Evolutionary conservation across 2,113 vertebrate genomes (phyloP).

Genomic region (Callithrix jacchus): DNA sequence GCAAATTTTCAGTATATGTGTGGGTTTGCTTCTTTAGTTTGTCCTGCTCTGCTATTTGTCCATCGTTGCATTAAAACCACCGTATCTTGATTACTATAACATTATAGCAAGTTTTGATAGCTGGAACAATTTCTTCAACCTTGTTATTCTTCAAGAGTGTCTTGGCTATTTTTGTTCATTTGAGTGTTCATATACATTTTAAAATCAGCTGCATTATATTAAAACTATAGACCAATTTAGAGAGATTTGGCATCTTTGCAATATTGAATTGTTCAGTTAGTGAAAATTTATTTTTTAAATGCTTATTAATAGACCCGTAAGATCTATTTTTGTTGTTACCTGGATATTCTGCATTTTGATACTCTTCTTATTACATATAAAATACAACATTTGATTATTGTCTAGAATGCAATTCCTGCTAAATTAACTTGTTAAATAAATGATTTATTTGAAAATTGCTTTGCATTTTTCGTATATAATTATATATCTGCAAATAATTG

Average conservation of each 20-base stretch:
- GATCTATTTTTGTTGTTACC: neutral
- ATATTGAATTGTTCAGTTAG: neutral
- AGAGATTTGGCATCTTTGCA: neutral
- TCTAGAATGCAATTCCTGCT: neutral
- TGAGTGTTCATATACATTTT: neutral
- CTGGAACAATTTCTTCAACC: neutral
- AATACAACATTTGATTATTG: neutral
- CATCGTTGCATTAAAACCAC: neutral
- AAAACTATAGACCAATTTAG: neutral
- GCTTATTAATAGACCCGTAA: neutral
- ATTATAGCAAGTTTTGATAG: neutral
- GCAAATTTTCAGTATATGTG: fast-evolving
- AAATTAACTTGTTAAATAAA: neutral
- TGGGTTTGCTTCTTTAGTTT: neutral
- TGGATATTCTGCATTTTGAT: neutral
- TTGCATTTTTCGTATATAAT: neutral
- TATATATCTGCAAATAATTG: neutral
- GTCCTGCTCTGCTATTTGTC: neutral
- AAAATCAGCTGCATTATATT: neutral
- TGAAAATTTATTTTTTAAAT: neutral
- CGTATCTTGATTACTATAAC: neutral
- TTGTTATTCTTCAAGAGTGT: neutral
- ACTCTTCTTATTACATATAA: neutral
- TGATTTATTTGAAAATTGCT: neutral
- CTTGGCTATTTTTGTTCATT: neutral